Conservation (phyloP, 2,888 invertebrate genomes). For the Volucella bombylans region DNA sequence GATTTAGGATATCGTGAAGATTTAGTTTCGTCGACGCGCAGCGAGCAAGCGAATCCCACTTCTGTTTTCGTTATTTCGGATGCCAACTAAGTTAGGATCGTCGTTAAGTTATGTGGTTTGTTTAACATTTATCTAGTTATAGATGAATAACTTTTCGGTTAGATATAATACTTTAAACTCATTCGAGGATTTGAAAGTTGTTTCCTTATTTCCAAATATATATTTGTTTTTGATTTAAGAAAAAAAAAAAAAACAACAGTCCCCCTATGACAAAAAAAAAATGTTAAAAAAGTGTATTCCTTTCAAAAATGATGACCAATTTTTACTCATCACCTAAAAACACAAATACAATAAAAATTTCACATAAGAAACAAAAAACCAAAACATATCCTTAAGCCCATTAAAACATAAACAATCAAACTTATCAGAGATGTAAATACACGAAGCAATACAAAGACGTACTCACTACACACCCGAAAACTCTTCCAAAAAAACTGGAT, state of each 20-base stretch:
- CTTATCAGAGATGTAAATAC: slow-evolving; percentile 58
- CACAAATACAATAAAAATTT: background rate
- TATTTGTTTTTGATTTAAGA: slow-evolving; percentile 21
- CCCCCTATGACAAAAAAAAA: slow-evolving; percentile 68
- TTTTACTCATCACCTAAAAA: slow-evolving; percentile 48
- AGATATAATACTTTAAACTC: slow-evolving; percentile 38
- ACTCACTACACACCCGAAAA: slow-evolving; percentile 24
- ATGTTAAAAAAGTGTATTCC: slow-evolving; percentile 5
- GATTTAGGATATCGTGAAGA: slow-evolving; percentile 70
- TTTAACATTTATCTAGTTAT: slow-evolving; percentile 15
- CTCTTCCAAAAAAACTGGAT: slow-evolving; percentile 2
- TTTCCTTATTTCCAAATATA: background rate
- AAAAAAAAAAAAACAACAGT: slow-evolving; percentile 51
- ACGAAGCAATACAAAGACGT: slow-evolving; percentile 28
- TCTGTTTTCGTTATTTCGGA: slow-evolving; percentile 70
- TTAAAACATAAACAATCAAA: slow-evolving; percentile 27
- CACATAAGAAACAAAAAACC: slow-evolving; percentile 36
- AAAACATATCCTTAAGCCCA: slow-evolving; percentile 67
- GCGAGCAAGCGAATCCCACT: slow-evolving; percentile 70
- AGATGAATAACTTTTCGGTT: slow-evolving; percentile 23
- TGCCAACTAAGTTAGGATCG: slow-evolving; percentile 55
- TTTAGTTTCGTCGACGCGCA: slow-evolving; percentile 64
- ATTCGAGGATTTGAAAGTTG: slow-evolving; percentile 11
- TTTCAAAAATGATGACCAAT: slow-evolving; percentile 52
- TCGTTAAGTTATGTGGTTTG: slow-evolving; percentile 48